These are phyloP conservation scores for Conopomorpha cramerella DNA, from an alignment of 1,140 invertebrate species.

Conservation along the genomic window DNA sequence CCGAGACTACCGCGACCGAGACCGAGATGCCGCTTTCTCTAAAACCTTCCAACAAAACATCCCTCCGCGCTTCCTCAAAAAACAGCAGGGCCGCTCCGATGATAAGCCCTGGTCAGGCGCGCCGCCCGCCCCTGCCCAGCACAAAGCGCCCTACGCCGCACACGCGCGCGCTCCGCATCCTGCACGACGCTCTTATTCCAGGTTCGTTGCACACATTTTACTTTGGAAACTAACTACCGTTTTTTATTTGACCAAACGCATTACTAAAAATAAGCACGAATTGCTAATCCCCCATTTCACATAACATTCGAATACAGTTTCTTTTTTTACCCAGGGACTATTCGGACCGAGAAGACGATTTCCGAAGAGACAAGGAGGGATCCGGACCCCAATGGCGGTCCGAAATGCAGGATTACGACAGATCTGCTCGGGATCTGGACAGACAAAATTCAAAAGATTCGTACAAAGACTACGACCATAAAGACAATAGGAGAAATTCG, in stretches of 20 bases:
- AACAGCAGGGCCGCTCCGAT: conserved; percentile 63
- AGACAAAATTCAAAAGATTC: conserved; percentile 53
- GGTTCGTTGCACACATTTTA: too few relatives aligned
- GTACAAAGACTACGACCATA: conserved; percentile 44
- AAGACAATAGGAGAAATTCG: conserved; percentile 45
- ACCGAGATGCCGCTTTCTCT: conserved; percentile 62
- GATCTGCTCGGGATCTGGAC: conserved; percentile 42
- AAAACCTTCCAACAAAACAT: conserved; percentile 79
- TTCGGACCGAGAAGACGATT: conserved; percentile 50
- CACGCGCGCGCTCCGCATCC: conserved; percentile 38
- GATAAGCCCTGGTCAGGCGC: conserved; percentile 23
- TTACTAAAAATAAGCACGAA: too few relatives aligned
- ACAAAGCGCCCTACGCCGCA: conserved; percentile 40
- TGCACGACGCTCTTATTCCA: conserved; percentile 44
- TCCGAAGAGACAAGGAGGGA: conserved; percentile 42
- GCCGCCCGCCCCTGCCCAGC: conserved; percentile 48
- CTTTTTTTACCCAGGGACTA: conserved; percentile 34
- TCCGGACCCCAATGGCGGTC: conserved; percentile 46
- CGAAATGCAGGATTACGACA: conserved; percentile 55
- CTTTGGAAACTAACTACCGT: too few relatives aligned
- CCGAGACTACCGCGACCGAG: conserved; percentile 24
- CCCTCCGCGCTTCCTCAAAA: conserved; percentile 84
- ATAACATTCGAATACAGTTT: too few relatives aligned
- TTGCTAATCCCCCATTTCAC: too few relatives aligned
- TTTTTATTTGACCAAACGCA: too few relatives aligned